Percentiles rank a stretch among this genome's conserved stretches.
phyloP scores from a whole-genome alignment of 2,113 vertebrate species.

The Nipponia nippon region DNA sequence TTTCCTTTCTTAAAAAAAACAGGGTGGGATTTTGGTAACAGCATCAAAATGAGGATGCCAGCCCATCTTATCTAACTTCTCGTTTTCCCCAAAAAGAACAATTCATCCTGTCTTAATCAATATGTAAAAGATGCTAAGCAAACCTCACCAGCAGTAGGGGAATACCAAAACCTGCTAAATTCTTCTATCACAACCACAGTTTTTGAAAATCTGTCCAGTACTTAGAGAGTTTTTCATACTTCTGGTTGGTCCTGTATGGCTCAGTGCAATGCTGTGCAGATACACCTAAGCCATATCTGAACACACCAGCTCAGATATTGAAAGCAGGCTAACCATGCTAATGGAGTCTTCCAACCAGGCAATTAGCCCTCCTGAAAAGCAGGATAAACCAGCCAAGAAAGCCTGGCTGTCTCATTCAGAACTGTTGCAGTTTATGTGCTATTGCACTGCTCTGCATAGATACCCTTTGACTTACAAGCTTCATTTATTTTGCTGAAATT shows the following conservation, averaged over 20 bases:
- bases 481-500: conserved; percentile 18
- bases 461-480: not conserved
- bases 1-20: not conserved
- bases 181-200: not conserved
- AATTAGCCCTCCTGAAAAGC: not conserved
- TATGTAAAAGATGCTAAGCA: not conserved
- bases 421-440: not conserved
- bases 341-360: not conserved
- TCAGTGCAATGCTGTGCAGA: not conserved
- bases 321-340: not conserved
- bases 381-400: not conserved
- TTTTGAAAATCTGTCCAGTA: not conserved
- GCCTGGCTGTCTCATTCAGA: not conserved
- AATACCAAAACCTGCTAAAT: not conserved
- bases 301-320: not conserved
- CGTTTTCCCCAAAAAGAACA: not conserved
- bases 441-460: not conserved
- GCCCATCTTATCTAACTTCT: not conserved
- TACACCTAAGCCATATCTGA: not conserved
- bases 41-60: not conserved
- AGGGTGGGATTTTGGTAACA: not conserved
- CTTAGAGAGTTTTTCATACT: not conserved
- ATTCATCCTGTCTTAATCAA: not conserved
- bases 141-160: not conserved
- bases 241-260: not conserved